Percentiles rank a stretch among this genome's conserved stretches.
Evolutionary conservation across 2,888 invertebrate genomes (phyloP).

Genomic region (Drosophila flavopinicola): DNA sequence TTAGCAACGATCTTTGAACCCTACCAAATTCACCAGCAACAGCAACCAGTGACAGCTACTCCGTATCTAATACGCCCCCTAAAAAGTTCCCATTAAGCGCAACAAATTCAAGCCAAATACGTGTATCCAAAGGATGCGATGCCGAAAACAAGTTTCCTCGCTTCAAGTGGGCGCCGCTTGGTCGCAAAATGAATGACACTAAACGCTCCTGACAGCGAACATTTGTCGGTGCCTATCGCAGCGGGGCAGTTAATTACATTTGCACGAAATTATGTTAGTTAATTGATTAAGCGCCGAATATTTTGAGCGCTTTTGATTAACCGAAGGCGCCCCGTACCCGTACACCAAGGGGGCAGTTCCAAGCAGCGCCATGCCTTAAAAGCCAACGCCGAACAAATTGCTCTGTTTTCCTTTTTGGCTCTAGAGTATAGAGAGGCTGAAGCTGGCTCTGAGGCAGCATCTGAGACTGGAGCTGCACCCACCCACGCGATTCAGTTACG

Average conservation of each 20-base stretch:
- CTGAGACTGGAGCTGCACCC: constrained; percentile 35
- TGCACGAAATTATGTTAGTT: constrained; percentile 75
- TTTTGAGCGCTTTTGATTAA: constrained; percentile 48
- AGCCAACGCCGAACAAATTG: constrained; percentile 37
- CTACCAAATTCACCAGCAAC: neutral
- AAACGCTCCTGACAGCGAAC: constrained; percentile 76
- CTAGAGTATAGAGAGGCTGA: neutral
- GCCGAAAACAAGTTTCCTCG: constrained; percentile 50
- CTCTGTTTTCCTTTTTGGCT: constrained; percentile 25
- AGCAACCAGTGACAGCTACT: constrained; percentile 2
- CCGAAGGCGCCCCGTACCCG: neutral
- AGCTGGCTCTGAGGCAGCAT: neutral
- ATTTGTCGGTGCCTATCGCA: constrained; percentile 72
- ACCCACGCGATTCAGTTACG: constrained; percentile 53
- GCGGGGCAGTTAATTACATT: constrained; percentile 76
- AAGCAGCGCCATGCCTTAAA: constrained; percentile 54
- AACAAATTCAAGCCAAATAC: constrained; percentile 29
- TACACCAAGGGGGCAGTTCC: constrained; percentile 27
- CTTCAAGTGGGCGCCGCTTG: constrained; percentile 65
- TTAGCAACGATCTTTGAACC: constrained; percentile 40
- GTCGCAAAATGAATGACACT: constrained; percentile 71
- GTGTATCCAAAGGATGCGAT: constrained; percentile 5
- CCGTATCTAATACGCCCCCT: constrained; percentile 4
- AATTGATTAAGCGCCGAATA: constrained; percentile 73
- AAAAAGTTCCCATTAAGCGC: constrained; percentile 19